A percentile compares a stretch with the other conserved stretches of the same genome.
Conservation (phyloP, 2,113 vertebrate species). For the Catagonus wagneri region DNA sequence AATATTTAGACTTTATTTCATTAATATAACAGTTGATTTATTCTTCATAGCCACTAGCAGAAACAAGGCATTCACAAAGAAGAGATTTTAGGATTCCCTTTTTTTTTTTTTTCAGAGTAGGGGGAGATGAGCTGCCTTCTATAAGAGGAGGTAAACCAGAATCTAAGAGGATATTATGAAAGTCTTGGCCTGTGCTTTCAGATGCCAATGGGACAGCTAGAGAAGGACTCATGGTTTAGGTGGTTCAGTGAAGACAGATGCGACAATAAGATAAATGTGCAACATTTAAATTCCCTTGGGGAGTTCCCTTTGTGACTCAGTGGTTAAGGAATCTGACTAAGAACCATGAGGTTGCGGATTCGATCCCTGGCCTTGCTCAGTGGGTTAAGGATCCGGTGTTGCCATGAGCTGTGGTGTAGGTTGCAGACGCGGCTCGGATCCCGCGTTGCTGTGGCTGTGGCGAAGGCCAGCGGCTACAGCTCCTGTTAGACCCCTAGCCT, state of each 20-base stretch:
- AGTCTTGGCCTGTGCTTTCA: neutral
- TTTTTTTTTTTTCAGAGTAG: neutral
- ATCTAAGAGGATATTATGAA: neutral
- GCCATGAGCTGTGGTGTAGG: too few relatives aligned
- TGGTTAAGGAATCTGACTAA: too few relatives aligned
- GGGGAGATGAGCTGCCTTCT: neutral
- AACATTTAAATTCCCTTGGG: neutral
- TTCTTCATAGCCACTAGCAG: neutral
- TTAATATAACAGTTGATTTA: neutral
- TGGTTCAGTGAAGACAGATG: neutral
- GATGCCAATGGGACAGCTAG: neutral
- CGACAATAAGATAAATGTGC: neutral
- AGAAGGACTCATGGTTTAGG: neutral
- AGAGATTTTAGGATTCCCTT: neutral
- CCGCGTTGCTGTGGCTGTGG: too few relatives aligned
- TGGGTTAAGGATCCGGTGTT: too few relatives aligned
- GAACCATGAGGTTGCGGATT: too few relatives aligned
- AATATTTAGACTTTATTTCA: neutral
- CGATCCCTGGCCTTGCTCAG: too few relatives aligned
- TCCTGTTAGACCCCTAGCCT: too few relatives aligned
- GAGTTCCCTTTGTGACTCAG: too few relatives aligned
- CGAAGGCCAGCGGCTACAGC: too few relatives aligned
- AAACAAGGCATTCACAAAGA: constrained; percentile 9
- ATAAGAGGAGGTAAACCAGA: neutral
- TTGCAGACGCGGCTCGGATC: too few relatives aligned